Conservation (phyloP, 2,113 vertebrate species). For the Ovis canadensis region DNA sequence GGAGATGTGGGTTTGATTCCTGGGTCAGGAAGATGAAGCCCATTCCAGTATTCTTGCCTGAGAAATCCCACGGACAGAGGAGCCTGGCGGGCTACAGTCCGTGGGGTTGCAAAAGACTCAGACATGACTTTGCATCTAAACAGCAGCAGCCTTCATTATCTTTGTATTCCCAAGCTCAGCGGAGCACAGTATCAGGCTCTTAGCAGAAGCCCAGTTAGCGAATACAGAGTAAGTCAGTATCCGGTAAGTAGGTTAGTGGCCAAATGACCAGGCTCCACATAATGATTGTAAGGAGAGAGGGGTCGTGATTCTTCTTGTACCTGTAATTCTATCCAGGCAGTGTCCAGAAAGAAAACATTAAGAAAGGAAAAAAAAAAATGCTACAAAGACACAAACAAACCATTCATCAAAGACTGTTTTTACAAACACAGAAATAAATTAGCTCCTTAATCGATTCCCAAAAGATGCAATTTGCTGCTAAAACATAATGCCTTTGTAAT, state of each 20-base stretch:
- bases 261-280: rapidly evolving
- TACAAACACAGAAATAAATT: background rate
- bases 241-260: rapidly evolving
- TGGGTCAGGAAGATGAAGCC: background rate
- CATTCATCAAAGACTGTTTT: background rate
- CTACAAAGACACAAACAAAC: background rate
- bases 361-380: background rate
- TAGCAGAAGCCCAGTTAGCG: rapidly evolving
- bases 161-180: too few relatives aligned
- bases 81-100: background rate
- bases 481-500: background rate
- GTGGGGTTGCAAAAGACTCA: rapidly evolving
- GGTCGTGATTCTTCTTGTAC: background rate
- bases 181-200: rapidly evolving
- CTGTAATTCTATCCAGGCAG: background rate
- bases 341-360: background rate
- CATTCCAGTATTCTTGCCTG: background rate
- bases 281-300: rapidly evolving
- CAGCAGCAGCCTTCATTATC: background rate
- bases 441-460: background rate
- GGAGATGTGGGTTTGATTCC: background rate
- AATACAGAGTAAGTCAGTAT: rapidly evolving
- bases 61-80: background rate
- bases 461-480: background rate
- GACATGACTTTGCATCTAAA: background rate